phyloP scores from a whole-genome alignment of 2,113 vertebrate genomes.

The Chrysochloris asiatica region DNA sequence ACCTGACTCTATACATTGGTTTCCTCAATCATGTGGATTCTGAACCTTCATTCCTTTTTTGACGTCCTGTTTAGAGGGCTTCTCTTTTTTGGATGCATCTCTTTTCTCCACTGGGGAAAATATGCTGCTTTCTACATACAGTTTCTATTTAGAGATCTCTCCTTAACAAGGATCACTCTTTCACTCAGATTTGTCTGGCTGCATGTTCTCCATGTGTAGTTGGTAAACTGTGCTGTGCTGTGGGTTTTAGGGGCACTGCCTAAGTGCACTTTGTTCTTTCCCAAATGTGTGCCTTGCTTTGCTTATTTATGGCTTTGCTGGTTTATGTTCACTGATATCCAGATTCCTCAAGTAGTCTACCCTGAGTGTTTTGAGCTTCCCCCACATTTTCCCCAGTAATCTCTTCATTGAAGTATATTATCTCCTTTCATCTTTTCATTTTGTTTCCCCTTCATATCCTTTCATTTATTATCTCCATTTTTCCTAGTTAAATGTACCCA shows the following conservation, averaged over 20 bases:
- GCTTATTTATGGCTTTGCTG: constrained; percentile 21
- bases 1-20: constrained; percentile 52
- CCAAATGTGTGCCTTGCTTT: constrained; percentile 13
- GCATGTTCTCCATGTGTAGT: background rate
- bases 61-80: constrained; percentile 67
- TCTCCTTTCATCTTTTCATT: background rate
- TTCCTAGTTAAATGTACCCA: constrained; percentile 45
- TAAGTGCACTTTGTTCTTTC: constrained; percentile 36
- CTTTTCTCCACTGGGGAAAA: constrained; percentile 69
- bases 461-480: background rate
- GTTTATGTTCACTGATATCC: background rate
- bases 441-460: background rate
- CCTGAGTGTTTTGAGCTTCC: background rate
- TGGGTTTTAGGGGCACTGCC: constrained; percentile 2
- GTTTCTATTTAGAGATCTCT: background rate
- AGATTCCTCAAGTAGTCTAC: background rate
- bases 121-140: constrained; percentile 51
- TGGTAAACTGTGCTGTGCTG: background rate
- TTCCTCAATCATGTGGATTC: constrained; percentile 48
- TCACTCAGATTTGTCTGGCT: constrained; percentile 48
- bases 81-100: constrained; percentile 53
- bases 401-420: background rate
- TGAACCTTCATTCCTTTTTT: constrained; percentile 68
- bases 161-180: background rate
- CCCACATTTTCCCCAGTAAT: background rate